These are phyloP conservation scores for Rhimphoctona megacephalus DNA, from an alignment of 2,888 invertebrate species.

Conservation along the genomic window DNA sequence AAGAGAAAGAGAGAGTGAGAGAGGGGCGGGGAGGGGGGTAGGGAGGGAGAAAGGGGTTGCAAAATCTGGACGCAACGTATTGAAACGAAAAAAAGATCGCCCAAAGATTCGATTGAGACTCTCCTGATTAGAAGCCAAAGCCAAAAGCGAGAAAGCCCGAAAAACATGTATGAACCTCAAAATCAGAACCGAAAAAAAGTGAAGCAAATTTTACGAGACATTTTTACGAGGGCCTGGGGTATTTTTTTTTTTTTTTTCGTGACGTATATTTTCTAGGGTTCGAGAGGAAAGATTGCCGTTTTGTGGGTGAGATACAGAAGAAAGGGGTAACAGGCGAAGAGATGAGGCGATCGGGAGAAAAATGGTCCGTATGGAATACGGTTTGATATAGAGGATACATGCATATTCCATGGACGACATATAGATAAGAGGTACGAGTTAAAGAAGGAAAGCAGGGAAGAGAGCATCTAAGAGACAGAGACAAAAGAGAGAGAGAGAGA, in stretches of 20 bases:
- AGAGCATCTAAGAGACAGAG: conserved; percentile 5
- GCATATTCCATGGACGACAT: conserved; percentile 31
- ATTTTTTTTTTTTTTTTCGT: conserved; percentile 15
- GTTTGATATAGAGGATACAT: conserved; percentile 22
- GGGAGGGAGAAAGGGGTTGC: neutral
- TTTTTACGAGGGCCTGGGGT: neutral
- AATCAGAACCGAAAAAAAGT: neutral
- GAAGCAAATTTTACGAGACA: neutral
- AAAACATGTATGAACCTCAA: too few relatives aligned
- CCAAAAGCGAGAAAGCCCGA: neutral
- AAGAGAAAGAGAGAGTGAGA: conserved; percentile 19
- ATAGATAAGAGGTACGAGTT: conserved; percentile 8
- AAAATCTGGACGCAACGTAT: neutral
- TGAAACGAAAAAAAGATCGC: neutral
- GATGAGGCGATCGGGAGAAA: conserved; percentile 12
- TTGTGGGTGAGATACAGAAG: neutral
- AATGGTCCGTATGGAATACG: conserved; percentile 13
- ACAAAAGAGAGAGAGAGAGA: conserved; percentile 5
- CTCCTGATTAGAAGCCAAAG: neutral
- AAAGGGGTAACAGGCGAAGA: neutral
- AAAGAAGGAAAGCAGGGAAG: neutral
- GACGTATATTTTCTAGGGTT: neutral
- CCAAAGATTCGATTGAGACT: neutral
- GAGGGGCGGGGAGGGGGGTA: neutral
- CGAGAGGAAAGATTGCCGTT: neutral